Conservation (phyloP, 64 coral and sea anemone genomes). For the Montipora efflorescens region DNA sequence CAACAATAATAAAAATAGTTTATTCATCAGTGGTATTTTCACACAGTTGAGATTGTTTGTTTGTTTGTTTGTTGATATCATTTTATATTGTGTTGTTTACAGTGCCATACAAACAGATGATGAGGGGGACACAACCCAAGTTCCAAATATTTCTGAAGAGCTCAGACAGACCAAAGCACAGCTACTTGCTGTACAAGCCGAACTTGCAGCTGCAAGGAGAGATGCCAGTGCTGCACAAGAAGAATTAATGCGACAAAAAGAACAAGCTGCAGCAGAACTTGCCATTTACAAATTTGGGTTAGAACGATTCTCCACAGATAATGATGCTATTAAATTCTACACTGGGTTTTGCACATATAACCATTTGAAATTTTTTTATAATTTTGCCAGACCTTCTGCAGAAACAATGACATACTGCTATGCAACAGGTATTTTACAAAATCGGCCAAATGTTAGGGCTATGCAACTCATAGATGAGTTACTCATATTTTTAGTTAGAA, state of each 20-base stretch:
- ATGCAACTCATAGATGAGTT: slow-evolving; percentile 62
- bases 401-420: slow-evolving; percentile 13
- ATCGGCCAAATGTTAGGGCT: slow-evolving; percentile 24
- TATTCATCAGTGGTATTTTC: slow-evolving; percentile 20
- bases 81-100: slow-evolving; percentile 26
- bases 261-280: slow-evolving; percentile 52
- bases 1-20: slow-evolving; percentile 3
- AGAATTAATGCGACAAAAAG: slow-evolving; percentile 19
- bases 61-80: not conserved
- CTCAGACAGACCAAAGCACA: slow-evolving; percentile 52
- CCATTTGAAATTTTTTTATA: slow-evolving; percentile 44
- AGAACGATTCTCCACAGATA: slow-evolving; percentile 52
- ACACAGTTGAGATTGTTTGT: slow-evolving; percentile 4
- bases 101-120: slow-evolving; percentile 19
- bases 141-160: slow-evolving; percentile 23
- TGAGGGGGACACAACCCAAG: slow-evolving; percentile 11
- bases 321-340: slow-evolving; percentile 41
- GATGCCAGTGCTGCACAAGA: slow-evolving; percentile 45
- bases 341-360: slow-evolving; percentile 34
- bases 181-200: slow-evolving; percentile 45
- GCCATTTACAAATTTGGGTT: slow-evolving; percentile 50
- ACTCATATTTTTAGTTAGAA: slow-evolving; percentile 60
- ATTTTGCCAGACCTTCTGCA: slow-evolving; percentile 12
- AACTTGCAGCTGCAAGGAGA: slow-evolving; percentile 26
- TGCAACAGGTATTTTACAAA: slow-evolving; percentile 24